phyloP scores from a whole-genome alignment of 2,113 vertebrate species.

The Morone saxatilis region DNA sequence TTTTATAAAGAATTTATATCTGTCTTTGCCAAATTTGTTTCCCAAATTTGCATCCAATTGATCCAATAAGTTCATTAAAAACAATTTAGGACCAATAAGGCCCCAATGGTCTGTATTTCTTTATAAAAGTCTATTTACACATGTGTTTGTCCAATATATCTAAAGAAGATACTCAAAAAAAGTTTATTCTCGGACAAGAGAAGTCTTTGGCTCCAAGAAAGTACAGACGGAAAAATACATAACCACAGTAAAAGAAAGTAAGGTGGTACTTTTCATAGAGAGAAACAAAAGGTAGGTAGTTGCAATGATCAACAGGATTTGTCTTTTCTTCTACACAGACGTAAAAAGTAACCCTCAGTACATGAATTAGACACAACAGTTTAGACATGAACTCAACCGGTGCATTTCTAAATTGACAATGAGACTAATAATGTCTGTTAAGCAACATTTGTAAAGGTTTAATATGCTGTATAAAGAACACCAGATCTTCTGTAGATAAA shows the following conservation, averaged over 20 bases:
- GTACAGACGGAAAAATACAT: conserved; percentile 24
- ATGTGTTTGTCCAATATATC: conserved; percentile 81
- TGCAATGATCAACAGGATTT: conserved; percentile 23
- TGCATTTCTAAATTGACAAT: conserved; percentile 14
- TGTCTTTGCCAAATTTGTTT: conserved; percentile 69
- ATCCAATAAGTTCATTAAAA: conserved; percentile 58
- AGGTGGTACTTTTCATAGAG: conserved; percentile 23
- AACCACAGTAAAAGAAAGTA: conserved; percentile 24
- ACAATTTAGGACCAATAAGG: conserved; percentile 65
- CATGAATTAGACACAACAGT: conserved; percentile 38
- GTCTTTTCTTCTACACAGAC: conserved; percentile 27
- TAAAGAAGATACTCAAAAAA: conserved; percentile 80
- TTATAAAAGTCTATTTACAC: conserved; percentile 83
- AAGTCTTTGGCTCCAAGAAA: conserved; percentile 58
- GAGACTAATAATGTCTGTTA: conserved; percentile 9
- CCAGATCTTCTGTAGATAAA: conserved; percentile 84
- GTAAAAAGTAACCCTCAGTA: conserved; percentile 27
- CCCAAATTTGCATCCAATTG: conserved; percentile 67
- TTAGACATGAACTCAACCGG: conserved; percentile 33
- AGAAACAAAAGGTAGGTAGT: not conserved
- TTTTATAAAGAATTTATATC: conserved; percentile 85
- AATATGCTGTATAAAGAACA: conserved; percentile 12
- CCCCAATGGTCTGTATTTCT: conserved; percentile 78
- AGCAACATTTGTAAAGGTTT: conserved; percentile 4
- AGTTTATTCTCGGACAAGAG: conserved; percentile 31